phyloP scores from a whole-genome alignment of 2,113 vertebrate species.

The Beaufortia kweichowensis region DNA sequence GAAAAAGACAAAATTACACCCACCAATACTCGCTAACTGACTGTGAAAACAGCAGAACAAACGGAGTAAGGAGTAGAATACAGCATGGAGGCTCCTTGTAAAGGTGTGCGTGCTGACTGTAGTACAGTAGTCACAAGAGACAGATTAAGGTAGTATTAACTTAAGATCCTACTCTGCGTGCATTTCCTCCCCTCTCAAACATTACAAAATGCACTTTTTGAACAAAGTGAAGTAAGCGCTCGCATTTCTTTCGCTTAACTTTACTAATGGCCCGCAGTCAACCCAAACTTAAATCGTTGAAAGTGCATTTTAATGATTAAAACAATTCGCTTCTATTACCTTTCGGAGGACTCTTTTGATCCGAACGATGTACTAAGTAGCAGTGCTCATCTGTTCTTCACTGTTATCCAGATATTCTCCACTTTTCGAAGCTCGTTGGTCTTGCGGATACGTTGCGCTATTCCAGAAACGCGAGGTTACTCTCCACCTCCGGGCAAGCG shows the following conservation, averaged over 20 bases:
- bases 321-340: slow-evolving; percentile 59
- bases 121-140: slow-evolving; percentile 61
- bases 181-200: slow-evolving; percentile 14
- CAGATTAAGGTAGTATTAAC: slow-evolving; percentile 58
- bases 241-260: neutral
- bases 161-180: slow-evolving; percentile 39
- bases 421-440: neutral
- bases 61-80: neutral
- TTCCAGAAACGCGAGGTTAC: slow-evolving; percentile 40
- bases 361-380: slow-evolving; percentile 51
- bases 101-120: slow-evolving; percentile 54
- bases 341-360: slow-evolving; percentile 57
- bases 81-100: slow-evolving; percentile 21
- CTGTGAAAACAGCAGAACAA: neutral
- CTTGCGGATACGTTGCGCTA: slow-evolving; percentile 50
- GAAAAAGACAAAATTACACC: neutral
- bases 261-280: neutral
- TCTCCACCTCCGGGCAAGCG: slow-evolving; percentile 59
- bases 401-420: neutral
- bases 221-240: neutral
- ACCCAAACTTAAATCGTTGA: neutral
- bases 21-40: neutral
- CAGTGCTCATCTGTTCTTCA: slow-evolving; percentile 59
- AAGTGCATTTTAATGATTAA: neutral
- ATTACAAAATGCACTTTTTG: neutral